Base-by-base conservation (phyloP, 2,113 vertebrate species). In the Ivindomyrus marchei region DNA sequence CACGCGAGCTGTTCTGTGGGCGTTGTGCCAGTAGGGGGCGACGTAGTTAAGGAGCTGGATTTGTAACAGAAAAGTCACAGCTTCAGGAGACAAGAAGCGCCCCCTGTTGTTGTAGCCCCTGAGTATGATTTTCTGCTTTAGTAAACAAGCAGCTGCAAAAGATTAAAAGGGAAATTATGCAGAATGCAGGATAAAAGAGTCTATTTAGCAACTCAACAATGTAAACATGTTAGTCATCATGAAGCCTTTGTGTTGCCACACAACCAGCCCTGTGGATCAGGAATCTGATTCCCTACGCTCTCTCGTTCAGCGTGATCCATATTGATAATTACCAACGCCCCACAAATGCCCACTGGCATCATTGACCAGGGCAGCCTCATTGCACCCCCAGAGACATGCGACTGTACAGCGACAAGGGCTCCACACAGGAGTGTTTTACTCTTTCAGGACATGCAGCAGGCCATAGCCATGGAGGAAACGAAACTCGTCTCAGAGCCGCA, bases 91-190 rank as follows among this genome's bases (percentile, higher is more conserved):
- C 42, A 4, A 17, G 21, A n/a, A 49, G 46, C 3, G 42, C 9
- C 39, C 46, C 42, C 39, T 85, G 19, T 46, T 47, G 24, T 47
- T 46, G 21, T n/a, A 49, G 42, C 45, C 21, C 42, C 9, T 47
- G n/a, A n/a, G 46, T 42, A 49, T 11, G 31, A 36, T 77, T 77
- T 77, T n/a, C 24, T 50, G 49, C 85, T 52, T 87, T 53, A 53
- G 85, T 36, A n/a, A 87, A 87, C 45, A 86, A 31, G 24, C 84
- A 85, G 46, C 24, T 47, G 70, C 70, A 50, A 86, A 86, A 10
- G 46, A 86, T 47, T 86, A 85, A 85, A 24, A 85, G 83, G 83
- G 83, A 85, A 47, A 47, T 49, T 86, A 86, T 49, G 46, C 84
- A 86, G 13, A n/a, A 27, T 21, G 50, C 85, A 53, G 6, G 50